phyloP scores from a whole-genome alignment of 2,113 vertebrate genomes.

The Cisticola juncidis region DNA sequence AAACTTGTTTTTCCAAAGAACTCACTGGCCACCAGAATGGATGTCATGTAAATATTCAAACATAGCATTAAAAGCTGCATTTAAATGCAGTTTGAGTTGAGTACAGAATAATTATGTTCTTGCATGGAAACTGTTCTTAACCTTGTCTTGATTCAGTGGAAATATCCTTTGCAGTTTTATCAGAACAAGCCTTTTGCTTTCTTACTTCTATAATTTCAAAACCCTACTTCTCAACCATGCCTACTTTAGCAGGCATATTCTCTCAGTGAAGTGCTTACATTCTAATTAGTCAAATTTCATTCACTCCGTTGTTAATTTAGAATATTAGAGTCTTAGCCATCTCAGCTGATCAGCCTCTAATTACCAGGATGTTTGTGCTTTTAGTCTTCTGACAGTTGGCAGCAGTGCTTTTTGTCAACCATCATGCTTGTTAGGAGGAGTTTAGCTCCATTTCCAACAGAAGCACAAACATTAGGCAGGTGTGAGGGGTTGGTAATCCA shows the following conservation, averaged over 20 bases:
- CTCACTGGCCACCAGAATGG: not conserved
- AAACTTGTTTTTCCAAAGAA: not conserved
- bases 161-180: not conserved
- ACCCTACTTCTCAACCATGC: not conserved
- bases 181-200: not conserved
- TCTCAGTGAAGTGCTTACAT: not conserved
- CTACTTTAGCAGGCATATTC: not conserved
- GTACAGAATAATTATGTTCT: not conserved
- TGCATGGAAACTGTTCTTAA: not conserved
- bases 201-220: not conserved
- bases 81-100: not conserved
- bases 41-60: not conserved
- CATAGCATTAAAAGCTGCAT: not conserved
- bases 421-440: not conserved
- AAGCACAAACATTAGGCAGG: not conserved
- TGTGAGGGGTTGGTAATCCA: not conserved
- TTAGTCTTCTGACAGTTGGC: not conserved
- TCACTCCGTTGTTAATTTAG: constrained; percentile 3
- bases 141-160: not conserved
- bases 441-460: not conserved
- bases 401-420: not conserved
- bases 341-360: not conserved
- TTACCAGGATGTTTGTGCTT: not conserved
- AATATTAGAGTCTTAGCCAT: not conserved
- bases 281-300: constrained; percentile 18